Conservation (phyloP, 2,797 vertebrate species). For the Masticophis lateralis region DNA sequence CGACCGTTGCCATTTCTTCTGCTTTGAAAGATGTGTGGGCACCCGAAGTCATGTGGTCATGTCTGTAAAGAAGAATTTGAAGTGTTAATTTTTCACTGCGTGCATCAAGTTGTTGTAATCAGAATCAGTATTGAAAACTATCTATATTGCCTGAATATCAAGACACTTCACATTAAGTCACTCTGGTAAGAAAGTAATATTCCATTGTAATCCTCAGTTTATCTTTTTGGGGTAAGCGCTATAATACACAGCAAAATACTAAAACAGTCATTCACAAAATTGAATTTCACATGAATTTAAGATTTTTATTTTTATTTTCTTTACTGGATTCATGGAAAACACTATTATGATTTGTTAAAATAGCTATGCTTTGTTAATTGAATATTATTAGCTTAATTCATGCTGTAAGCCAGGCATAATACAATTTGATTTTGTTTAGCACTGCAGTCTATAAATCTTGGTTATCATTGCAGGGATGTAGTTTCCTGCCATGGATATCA, state of each 20-base stretch:
- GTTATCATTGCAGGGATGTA: not conserved
- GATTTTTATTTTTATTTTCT: not conserved
- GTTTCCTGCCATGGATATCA: not conserved
- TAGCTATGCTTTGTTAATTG: not conserved
- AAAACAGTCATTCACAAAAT: not conserved
- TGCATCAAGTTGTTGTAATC: not conserved
- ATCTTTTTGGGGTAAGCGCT: not conserved
- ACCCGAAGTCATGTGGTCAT: conserved; percentile 30
- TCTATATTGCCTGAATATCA: conserved; percentile 9
- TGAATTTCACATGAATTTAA: not conserved
- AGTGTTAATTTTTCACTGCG: conserved; percentile 48
- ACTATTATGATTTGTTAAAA: not conserved
- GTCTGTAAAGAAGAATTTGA: conserved; percentile 66
- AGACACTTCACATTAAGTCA: conserved; percentile 10
- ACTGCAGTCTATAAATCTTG: not conserved
- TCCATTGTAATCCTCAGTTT: not conserved
- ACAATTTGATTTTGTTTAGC: not conserved
- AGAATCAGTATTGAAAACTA: not conserved
- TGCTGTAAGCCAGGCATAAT: not conserved
- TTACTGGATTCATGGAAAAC: not conserved
- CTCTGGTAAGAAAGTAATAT: not conserved
- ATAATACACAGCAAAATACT: not conserved
- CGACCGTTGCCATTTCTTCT: conserved; percentile 65
- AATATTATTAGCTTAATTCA: not conserved
- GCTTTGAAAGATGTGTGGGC: conserved; percentile 39